Evolutionary conservation across 2,888 invertebrate species (phyloP), one percentile per base, ranked within the genome.

Genomic region (Ernsta delagoae): DNA sequence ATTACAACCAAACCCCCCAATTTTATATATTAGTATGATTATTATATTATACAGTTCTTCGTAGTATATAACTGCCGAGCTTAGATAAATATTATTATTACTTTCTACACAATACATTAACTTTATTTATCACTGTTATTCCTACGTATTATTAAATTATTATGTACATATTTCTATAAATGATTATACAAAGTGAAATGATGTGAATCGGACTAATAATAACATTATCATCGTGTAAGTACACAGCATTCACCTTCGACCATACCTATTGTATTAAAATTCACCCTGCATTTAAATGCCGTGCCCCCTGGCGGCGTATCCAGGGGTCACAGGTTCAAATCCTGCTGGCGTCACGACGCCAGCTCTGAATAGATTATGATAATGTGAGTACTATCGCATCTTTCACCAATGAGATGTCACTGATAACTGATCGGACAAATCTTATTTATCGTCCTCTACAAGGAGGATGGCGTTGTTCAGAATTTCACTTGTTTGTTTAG

Each of bases 271-370:
- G 53, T 59, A 60, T 66, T 59, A 54, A 66, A 60, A 66, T 66
- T 66, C 66, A 66, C 45, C 54, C 66, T 59, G 66, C 60, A 61
- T 67, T 61, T 67, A 67, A 67, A 67, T 67, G 66, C 54, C 66
- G 43, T 56, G 61, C 43, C 48, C 59, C 61, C 43, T 56, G 24
- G 34, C 60, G 5, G 54, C 54, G 41, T 24, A 24, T 31, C 31
- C 31, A 31, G 39, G 41, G 67, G 67, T 67, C 67, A 36, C 45
- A 7, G 61, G 67, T 67, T 67, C 67, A 67, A 67, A 53, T 56
- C 54, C 67, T 61, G 67, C 67, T 54, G 67, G 61, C 60, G 67
- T 67, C 61, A 53, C 67, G 61, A 67, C 31, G 34, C 59, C 59
- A 41, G 53, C 53, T 61, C 67, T 66, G 54, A 67, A 67, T 61